phyloP scores from a whole-genome alignment of 2,888 invertebrate genomes.

The Phengaris arion region DNA sequence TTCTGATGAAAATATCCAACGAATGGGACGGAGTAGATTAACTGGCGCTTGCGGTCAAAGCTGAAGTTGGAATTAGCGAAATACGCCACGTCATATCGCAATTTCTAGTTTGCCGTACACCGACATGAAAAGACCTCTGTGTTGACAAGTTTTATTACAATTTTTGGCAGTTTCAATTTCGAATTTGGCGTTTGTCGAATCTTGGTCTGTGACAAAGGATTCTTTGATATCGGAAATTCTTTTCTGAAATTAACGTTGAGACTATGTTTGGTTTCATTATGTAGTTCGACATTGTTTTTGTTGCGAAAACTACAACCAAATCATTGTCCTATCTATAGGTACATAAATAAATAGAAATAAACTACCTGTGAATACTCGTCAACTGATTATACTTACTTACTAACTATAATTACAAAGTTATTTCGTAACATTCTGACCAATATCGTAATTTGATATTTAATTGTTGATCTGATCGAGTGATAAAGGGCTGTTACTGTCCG shows the following conservation, averaged over 20 bases:
- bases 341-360: too few species aligned
- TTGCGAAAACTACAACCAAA: background rate
- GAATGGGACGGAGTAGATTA: constrained; percentile 39
- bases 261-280: background rate
- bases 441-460: constrained; percentile 36
- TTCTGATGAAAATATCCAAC: constrained; percentile 45
- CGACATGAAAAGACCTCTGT: constrained; percentile 4
- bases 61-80: constrained; percentile 30
- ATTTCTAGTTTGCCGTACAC: constrained; percentile 22
- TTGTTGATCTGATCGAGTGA: constrained; percentile 39
- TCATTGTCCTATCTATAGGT: background rate
- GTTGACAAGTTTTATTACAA: constrained; percentile 16
- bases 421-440: background rate
- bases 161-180: constrained; percentile 17
- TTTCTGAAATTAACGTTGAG: background rate
- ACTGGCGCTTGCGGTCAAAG: constrained; percentile 37
- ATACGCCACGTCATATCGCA: constrained; percentile 24
- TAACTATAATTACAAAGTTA: background rate
- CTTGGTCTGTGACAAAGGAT: constrained; percentile 13
- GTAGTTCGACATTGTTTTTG: background rate
- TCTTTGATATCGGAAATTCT: constrained; percentile 10
- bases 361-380: background rate
- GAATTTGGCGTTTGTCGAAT: constrained; percentile 3
- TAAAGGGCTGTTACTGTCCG: constrained; percentile 43
- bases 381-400: too few species aligned